Base-by-base conservation (phyloP, 2,113 vertebrate species). In the Blennius ocellaris region DNA sequence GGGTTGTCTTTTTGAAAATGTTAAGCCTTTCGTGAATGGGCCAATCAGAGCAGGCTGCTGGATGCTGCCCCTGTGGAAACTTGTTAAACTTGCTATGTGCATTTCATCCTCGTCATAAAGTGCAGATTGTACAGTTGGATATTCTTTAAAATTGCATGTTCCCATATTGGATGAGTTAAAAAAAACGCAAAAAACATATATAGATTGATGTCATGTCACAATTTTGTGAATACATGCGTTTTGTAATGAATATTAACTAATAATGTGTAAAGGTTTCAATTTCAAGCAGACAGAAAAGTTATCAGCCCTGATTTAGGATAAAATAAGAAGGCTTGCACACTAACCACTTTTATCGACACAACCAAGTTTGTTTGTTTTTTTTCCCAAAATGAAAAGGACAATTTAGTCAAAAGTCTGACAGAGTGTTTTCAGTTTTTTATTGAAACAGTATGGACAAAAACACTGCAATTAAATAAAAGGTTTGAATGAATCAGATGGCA, bases 391-490 rank as follows among this genome's bases (percentile, higher is more conserved):
- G 21, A 30, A 30, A 30, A 30, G 21, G 21, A 30, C 2, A 30
- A 30, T 30, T 30, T 30, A 30, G 21, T 30, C 21, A 30, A 30
- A 30, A 30, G 21, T 53, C 10, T 69, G 30, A 7, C 77, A 37
- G 45, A 52, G 69, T 72, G 43, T 88, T 88, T 89, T 80, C 36
- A 52, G 6, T 37, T 85, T 90, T 91, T 93, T 92, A 93, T 93
- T 93, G 87, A 92, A 92, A 92, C 89, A 85, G 62, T 89, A 89
- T 81, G 85, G 90, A 90, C 87, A 86, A 90, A 86, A 90, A 91
- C 87, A 90, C 89, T 82, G 86, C 85, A 92, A 88, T 93, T 93
- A 93, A 93, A 93, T 93, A 91, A 89, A 90, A 7, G 58, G 43
- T 76, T 87, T 69, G 78, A 82, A 90, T 51, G 77, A 85, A 79